A percentile compares a stretch with the other conserved stretches of the same genome.
Conservation (phyloP, 2,113 vertebrate genomes). For the Oreochromis spilurus region DNA sequence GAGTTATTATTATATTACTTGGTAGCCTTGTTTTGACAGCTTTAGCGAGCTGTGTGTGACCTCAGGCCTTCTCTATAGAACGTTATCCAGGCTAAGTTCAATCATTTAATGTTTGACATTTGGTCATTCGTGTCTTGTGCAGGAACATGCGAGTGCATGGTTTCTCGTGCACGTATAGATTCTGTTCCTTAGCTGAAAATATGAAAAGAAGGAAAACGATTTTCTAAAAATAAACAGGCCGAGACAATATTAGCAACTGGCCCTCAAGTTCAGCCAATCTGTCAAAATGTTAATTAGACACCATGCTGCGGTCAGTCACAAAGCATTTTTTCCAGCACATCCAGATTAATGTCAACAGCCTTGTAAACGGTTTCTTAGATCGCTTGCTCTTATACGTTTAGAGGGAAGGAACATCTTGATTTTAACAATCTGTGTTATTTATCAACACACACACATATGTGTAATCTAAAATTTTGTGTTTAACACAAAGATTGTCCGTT, state of each 20-base stretch:
- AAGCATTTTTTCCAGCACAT: not conserved
- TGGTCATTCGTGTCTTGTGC: not conserved
- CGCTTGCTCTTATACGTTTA: not conserved
- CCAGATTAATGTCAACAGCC: not conserved
- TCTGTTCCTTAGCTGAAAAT: not conserved
- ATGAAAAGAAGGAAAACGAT: not conserved
- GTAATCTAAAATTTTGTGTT: not conserved
- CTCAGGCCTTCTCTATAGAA: not conserved
- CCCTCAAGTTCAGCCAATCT: not conserved
- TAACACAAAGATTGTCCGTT: not conserved
- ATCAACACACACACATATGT: not conserved
- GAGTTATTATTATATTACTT: not conserved
- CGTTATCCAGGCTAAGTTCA: not conserved
- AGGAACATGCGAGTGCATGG: not conserved
- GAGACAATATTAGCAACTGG: not conserved
- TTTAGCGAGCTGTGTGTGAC: not conserved
- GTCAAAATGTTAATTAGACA: conserved; percentile 26
- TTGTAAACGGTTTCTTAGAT: not conserved
- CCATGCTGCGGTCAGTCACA: not conserved
- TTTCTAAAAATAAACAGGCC: not conserved
- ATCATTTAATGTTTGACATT: not conserved
- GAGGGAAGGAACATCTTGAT: not conserved
- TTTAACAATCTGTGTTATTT: not conserved
- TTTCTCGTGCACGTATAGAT: not conserved
- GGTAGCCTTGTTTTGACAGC: not conserved